A percentile compares a stretch with the other conserved stretches of the same genome.
phyloP scores from a whole-genome alignment of 2,797 vertebrate genomes.

The Halcyon chelicuti region DNA sequence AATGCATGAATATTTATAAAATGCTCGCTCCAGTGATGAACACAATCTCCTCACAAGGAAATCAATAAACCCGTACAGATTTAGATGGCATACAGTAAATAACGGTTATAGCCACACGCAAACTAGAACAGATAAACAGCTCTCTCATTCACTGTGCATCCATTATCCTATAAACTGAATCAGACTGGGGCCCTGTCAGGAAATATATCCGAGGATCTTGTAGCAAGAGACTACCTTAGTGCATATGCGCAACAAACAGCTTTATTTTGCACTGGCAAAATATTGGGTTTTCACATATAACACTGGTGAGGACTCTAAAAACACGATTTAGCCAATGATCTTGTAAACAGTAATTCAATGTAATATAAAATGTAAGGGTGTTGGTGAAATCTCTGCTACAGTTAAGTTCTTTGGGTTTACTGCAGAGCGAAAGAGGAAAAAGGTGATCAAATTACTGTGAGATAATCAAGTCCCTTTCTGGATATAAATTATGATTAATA shows the following conservation, averaged over 20 bases:
- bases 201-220: not conserved
- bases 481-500: not conserved
- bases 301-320: not conserved
- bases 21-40: not conserved
- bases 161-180: not conserved
- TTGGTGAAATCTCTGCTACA: not conserved
- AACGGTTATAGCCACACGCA: not conserved
- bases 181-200: not conserved
- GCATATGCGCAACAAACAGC: not conserved
- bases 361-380: not conserved
- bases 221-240: not conserved
- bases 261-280: not conserved
- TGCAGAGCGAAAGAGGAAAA: not conserved
- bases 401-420: not conserved
- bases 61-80: not conserved
- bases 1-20: not conserved
- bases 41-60: not conserved
- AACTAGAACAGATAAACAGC: not conserved
- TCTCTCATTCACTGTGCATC: not conserved
- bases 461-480: not conserved
- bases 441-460: not conserved
- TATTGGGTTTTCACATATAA: not conserved
- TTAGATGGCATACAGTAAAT: not conserved
- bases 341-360: not conserved
- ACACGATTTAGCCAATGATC: not conserved